phyloP scores from a whole-genome alignment of 2,888 invertebrate species.

The Macaria liturata region DNA sequence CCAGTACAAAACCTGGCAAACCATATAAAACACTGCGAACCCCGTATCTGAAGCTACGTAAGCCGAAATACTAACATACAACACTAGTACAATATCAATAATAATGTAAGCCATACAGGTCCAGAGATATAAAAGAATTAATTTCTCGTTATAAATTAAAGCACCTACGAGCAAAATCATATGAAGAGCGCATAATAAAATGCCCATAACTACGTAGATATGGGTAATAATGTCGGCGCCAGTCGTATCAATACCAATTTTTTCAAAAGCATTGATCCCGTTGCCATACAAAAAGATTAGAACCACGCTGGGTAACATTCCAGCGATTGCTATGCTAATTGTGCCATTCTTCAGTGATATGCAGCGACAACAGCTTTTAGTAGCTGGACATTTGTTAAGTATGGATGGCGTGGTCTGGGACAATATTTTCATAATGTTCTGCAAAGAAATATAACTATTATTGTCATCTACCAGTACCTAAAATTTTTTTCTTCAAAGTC shows the following conservation, averaged over 20 bases:
- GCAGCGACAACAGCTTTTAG: slow-evolving; percentile 48
- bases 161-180: slow-evolving; percentile 49
- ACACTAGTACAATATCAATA: slow-evolving; percentile 42
- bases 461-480: no score
- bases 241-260: slow-evolving; percentile 30
- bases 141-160: slow-evolving; percentile 49
- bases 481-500: no score
- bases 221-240: slow-evolving; percentile 40
- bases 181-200: slow-evolving; percentile 45
- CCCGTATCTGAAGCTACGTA: slow-evolving; percentile 17
- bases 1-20: slow-evolving; percentile 47
- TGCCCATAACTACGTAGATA: slow-evolving; percentile 46
- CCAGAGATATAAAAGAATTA: slow-evolving; percentile 58
- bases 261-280: slow-evolving; percentile 36
- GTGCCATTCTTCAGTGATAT: slow-evolving; percentile 51
- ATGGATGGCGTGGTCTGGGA: no score
- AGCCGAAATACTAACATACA: slow-evolving; percentile 36
- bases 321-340: slow-evolving; percentile 48
- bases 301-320: slow-evolving; percentile 43
- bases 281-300: slow-evolving; percentile 40
- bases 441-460: no score
- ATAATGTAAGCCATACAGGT: slow-evolving; percentile 43
- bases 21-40: slow-evolving; percentile 32
- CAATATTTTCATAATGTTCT: no score
- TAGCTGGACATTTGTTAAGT: slow-evolving; percentile 39